Evolutionary conservation across 2,888 invertebrate genomes (phyloP).

Genomic region (Drosophila prolongata): DNA sequence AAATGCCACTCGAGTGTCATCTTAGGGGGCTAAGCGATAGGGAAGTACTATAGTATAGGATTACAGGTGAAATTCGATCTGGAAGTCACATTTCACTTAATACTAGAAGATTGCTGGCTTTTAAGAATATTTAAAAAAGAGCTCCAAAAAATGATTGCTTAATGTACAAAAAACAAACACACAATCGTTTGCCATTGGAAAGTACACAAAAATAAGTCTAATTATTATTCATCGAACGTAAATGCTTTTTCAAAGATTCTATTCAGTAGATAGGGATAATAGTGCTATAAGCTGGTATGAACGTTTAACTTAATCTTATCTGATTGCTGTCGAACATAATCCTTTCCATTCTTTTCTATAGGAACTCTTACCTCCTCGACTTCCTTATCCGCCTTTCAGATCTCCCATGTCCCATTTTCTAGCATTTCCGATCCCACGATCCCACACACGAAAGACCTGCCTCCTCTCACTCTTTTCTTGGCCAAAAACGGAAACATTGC

Average conservation of each 20-base stretch:
- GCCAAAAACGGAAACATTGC: constrained; percentile 39
- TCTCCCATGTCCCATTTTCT: constrained; percentile 51
- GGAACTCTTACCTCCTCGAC: constrained; percentile 23
- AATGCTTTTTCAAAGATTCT: background rate
- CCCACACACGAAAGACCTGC: constrained; percentile 24
- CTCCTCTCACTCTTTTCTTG: constrained; percentile 13
- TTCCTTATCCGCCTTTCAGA: constrained; percentile 36
- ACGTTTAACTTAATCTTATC: constrained; percentile 30
- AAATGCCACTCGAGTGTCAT: constrained; percentile 57
- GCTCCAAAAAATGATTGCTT: too few relatives aligned
- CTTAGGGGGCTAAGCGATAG: constrained; percentile 23
- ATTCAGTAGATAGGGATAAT: background rate
- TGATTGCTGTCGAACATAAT: constrained; percentile 29
- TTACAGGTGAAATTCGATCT: constrained; percentile 2
- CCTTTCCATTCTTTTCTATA: constrained; percentile 12
- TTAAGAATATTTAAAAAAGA: too few relatives aligned
- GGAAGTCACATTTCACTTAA: background rate
- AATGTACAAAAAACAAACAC: too few relatives aligned
- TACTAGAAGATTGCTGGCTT: background rate
- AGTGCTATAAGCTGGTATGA: constrained; percentile 15
- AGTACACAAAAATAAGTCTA: background rate
- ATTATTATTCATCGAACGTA: background rate
- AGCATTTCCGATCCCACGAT: constrained; percentile 75
- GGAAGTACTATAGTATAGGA: constrained; percentile 5
- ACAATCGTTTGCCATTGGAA: too few relatives aligned